Evolutionary conservation across 2,113 vertebrate genomes (phyloP).

Genomic region (Chiloscyllium plagiosum): DNA sequence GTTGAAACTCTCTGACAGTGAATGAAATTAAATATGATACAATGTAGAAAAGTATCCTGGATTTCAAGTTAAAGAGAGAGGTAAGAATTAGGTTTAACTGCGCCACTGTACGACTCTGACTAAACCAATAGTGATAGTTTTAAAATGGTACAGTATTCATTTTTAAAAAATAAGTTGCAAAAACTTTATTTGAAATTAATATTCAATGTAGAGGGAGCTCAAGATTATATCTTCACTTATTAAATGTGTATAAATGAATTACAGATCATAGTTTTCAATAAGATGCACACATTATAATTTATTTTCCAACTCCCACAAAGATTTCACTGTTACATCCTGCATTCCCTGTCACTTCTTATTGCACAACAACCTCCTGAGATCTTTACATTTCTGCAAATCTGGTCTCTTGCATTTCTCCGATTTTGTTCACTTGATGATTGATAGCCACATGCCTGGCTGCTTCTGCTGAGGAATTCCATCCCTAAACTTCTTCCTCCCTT

Average conservation of each 20-base stretch:
- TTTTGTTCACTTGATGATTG: neutral
- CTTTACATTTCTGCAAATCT: neutral
- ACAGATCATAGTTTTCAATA: neutral
- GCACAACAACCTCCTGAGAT: neutral
- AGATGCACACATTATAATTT: neutral
- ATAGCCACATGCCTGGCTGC: neutral
- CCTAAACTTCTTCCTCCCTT: neutral
- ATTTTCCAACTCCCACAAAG: neutral
- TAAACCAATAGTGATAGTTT: conserved; percentile 51
- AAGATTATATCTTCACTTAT: neutral
- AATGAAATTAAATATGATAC: conserved; percentile 24
- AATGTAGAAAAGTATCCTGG: neutral
- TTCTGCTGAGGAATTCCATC: neutral
- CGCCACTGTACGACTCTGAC: conserved; percentile 42
- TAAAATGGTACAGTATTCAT: conserved; percentile 48
- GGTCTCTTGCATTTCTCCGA: neutral
- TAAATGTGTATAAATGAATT: neutral
- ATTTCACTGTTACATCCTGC: neutral
- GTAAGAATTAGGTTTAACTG: conserved; percentile 47
- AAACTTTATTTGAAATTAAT: conserved; percentile 3
- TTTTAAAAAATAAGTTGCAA: neutral
- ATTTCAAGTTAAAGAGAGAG: neutral
- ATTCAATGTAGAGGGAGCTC: neutral
- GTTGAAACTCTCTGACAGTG: conserved; percentile 15
- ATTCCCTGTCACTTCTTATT: neutral